Base-by-base conservation (phyloP, 2,888 invertebrate species). In the Acholoe squamosa region DNA sequence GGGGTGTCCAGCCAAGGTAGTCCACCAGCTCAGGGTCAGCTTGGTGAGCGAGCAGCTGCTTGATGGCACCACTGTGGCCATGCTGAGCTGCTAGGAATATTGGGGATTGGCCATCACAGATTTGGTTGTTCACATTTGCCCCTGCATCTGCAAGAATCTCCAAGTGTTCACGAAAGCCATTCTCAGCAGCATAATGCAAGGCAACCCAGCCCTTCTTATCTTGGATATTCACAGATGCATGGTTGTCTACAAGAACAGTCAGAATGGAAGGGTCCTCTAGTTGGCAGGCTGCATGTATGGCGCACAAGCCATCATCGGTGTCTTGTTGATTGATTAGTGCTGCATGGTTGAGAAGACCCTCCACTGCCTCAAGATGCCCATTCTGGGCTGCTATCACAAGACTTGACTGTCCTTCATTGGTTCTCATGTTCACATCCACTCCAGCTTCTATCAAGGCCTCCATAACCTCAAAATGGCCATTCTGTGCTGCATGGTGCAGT, bases 401-500 rank as follows among this genome's bases (percentile, higher is more conserved):
- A 28, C 92, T 91, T 5, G 92, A 90, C 71, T 92, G 91, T 0
- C 93, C 93, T 54, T 92, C 92, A 5, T 90, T 90, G 1, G 93
- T 93, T 31, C 76, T 84, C 33, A 90, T 67, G 90, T 92, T 92
- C 5, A 92, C 91, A 77, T 92, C 91, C 12, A 91, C 90, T 12
- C 92, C 92, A n/a, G 56, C 90, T 16, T 61, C 52, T 22, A 90
- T 34, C n/a, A 90, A 33, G 0, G 80, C 54, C 12, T 76, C 61
- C 33, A 90, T 90, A 16, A 80, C 84, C 14, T 91, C 90, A 14
- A 90, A 28, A 76, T 93, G 92, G 28, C 93, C 93, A 77, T 92
- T 93, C 91, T 93, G 93, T 0, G 92, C 91, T 0, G 93, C 92
- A 61, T 92, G 91, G 91, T 93, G 93, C 22, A 93, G 89, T 14